phyloP scores from a whole-genome alignment of 1,140 invertebrate species.

The Branchinecta lindahli region DNA sequence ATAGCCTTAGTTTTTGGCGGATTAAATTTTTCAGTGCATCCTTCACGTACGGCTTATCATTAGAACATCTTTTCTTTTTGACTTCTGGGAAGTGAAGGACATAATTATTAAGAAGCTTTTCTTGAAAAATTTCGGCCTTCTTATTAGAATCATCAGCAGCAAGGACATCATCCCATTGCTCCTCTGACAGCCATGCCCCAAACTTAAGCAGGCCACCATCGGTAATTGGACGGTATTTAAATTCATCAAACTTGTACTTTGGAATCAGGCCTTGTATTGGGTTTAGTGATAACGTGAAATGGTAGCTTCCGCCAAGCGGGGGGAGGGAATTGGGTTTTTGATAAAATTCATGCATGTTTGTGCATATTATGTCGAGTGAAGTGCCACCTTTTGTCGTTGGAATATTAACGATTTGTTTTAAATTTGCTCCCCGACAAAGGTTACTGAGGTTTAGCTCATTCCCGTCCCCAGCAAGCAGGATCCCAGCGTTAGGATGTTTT shows the following conservation, averaged over 20 bases:
- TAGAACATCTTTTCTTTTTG: constrained; percentile 10
- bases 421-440: constrained; percentile 3
- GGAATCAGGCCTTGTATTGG: background rate
- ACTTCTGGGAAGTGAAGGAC: background rate
- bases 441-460: background rate
- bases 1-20: background rate
- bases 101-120: constrained; percentile 5
- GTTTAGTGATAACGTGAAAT: background rate
- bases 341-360: constrained; percentile 10
- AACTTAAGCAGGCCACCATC: background rate
- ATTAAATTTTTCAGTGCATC: constrained; percentile 4
- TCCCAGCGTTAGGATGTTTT: constrained; percentile 7
- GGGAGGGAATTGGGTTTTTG: constrained; percentile 1
- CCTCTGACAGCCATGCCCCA: background rate
- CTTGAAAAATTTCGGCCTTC: constrained; percentile 3
- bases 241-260: constrained; percentile 1
- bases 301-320: constrained; percentile 1
- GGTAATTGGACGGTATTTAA: constrained; percentile 1
- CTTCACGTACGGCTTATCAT: constrained; percentile 2
- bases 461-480: background rate
- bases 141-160: constrained; percentile 2
- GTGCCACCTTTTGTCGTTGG: constrained; percentile 7
- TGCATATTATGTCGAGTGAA: background rate
- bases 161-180: background rate
- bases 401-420: constrained; percentile 10